phyloP scores from a whole-genome alignment of 2,113 vertebrate species.

The Nothobranchius kuhntae region DNA sequence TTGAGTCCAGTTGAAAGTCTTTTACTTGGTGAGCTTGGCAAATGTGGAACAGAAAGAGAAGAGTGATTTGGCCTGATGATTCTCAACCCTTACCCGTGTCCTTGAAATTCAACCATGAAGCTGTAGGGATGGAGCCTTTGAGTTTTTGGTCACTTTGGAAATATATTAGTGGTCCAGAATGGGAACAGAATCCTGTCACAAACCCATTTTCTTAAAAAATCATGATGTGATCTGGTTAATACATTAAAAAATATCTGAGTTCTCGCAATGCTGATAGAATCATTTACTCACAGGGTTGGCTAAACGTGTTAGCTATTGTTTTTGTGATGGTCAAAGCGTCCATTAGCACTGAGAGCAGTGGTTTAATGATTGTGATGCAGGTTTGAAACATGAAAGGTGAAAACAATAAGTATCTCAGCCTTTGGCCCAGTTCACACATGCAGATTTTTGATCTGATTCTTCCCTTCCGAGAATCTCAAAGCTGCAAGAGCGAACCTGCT shows the following conservation, averaged over 20 bases:
- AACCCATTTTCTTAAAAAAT: conserved; percentile 13
- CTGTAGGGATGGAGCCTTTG: neutral
- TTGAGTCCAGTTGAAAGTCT: conserved; percentile 41
- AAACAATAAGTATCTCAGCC: too few species aligned
- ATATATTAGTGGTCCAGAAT: neutral
- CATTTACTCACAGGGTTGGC: conserved; percentile 32
- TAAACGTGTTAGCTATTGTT: conserved; percentile 15
- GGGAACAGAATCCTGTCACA: neutral
- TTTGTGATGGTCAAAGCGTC: neutral
- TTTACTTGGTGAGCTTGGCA: conserved; percentile 31
- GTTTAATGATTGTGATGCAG: too few species aligned
- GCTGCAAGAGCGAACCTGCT: too few species aligned
- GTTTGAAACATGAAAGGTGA: too few species aligned
- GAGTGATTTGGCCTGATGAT: neutral
- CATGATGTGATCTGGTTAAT: conserved; percentile 28
- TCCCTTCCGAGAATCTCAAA: too few species aligned
- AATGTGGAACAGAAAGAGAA: neutral
- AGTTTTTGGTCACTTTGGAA: neutral
- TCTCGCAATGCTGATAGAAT: conserved; percentile 30
- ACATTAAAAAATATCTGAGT: conserved; percentile 37
- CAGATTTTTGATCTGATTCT: too few species aligned
- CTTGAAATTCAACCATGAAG: neutral
- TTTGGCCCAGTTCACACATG: too few species aligned
- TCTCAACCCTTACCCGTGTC: neutral
- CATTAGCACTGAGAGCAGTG: too few species aligned